Evolutionary conservation across 30 jellyfish, hydroid and myxozoan genomes (phyloP), one percentile per base, ranked within the genome.

Genomic region (Haliclystus octoradiatus): DNA sequence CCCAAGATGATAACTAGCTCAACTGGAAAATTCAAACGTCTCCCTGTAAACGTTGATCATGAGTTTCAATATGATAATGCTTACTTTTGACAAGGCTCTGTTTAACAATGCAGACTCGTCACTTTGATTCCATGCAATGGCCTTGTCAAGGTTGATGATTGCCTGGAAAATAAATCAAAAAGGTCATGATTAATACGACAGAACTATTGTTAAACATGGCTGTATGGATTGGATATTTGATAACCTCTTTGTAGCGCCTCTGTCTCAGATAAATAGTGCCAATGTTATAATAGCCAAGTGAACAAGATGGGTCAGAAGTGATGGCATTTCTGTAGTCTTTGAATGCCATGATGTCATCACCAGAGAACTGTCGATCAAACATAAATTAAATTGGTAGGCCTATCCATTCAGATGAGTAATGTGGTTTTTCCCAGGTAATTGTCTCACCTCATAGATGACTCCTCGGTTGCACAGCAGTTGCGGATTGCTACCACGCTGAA

Each of bases 341-440:
- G 87, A 89, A 81, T 66, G 98, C 98, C 53, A 72, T 89, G 15
- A 81, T 93, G 32, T 31, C 52, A 61, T 89, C 95, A 27, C 94
- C 93, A 81, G 73, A 73, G 62, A 68, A 72, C 95, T 84, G 62
- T 13, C 0, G n/a, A n/a, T n/a, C n/a, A n/a, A n/a, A n/a, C n/a
- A n/a, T n/a, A n/a, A n/a, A n/a, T n/a, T n/a, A n/a, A 19, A 40
- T 40, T 40, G 57, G 57, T 40, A 5, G 57, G 19, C 57, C 57
- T 40, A 40, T 40, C 57, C 19, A 40, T 40, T 40, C 19, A 40
- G 19, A 19, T 40, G 57, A 40, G 14, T 5, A 5, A 40, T 40
- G 9, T 40, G 57, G 9, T 40, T 40, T 40, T 40, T 19, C 57
- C 9, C 57, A 5, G 57, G 14, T 5, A 40, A 19, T 19, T 40